Evolutionary conservation across 2,113 vertebrate genomes (phyloP).

Genomic region (Melanerpes formicivorus): DNA sequence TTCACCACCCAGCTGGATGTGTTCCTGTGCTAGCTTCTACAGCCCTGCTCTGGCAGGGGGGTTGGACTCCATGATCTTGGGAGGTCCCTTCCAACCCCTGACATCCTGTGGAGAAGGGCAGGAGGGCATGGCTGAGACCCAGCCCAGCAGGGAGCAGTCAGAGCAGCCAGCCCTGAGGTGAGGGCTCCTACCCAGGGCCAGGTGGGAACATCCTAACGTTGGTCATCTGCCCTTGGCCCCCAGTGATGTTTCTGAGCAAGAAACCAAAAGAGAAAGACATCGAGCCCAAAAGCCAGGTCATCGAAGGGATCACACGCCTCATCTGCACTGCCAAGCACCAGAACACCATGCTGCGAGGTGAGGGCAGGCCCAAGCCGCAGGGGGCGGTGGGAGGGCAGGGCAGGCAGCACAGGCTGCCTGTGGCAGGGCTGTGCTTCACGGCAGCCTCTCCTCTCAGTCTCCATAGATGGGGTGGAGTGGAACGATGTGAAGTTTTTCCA

Average conservation of each 20-base stretch:
- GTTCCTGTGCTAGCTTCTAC: too few species aligned
- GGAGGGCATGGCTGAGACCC: background rate
- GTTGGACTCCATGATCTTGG: too few species aligned
- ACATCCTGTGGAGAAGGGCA: slow-evolving; percentile 23
- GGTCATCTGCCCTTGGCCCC: background rate
- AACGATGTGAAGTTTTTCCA: slow-evolving; percentile 93
- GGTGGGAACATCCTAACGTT: background rate
- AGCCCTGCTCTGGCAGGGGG: too few species aligned
- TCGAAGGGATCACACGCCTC: slow-evolving; percentile 90
- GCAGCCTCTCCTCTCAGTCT: slow-evolving; percentile 71
- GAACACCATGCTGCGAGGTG: slow-evolving; percentile 91
- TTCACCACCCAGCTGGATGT: too few species aligned
- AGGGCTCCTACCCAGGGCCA: background rate
- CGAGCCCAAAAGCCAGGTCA: slow-evolving; percentile 91
- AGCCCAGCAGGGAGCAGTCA: background rate
- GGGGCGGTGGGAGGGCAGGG: background rate
- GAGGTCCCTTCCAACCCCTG: too few species aligned
- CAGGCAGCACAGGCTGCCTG: background rate
- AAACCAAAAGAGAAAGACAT: slow-evolving; percentile 90
- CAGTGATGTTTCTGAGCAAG: slow-evolving; percentile 92
- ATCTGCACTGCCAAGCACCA: slow-evolving; percentile 93
- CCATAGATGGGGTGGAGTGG: slow-evolving; percentile 90
- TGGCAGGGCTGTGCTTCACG: background rate
- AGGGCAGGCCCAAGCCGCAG: background rate
- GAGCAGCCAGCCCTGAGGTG: background rate